Evolutionary conservation across 2,888 invertebrate genomes (phyloP).

Genomic region (Rhingia campestris): DNA sequence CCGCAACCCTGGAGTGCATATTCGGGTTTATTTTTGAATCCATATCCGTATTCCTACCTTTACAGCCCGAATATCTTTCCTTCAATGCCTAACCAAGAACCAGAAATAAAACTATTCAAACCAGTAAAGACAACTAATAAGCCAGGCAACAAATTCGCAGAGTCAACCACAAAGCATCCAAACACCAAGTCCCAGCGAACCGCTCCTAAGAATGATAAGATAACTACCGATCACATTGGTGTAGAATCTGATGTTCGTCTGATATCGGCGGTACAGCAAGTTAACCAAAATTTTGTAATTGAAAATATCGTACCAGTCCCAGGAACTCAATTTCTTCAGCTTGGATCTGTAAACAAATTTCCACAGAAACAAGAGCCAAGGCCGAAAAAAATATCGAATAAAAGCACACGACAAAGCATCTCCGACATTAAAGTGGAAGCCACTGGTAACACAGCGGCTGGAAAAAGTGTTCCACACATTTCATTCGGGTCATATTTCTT

Average conservation of each 20-base stretch:
- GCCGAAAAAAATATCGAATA: slow-evolving; percentile 2
- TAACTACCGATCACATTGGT: slow-evolving; percentile 55
- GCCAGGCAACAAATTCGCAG: slow-evolving; percentile 74
- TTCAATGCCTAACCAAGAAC: background rate
- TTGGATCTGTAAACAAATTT: slow-evolving; percentile 60
- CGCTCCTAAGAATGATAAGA: slow-evolving; percentile 39
- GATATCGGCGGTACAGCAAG: slow-evolving; percentile 78
- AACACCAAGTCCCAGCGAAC: slow-evolving; percentile 32
- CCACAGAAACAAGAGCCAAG: background rate
- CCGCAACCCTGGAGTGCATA: slow-evolving; percentile 30
- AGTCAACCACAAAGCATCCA: slow-evolving; percentile 76
- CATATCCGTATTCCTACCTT: slow-evolving; percentile 59
- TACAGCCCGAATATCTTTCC: slow-evolving; percentile 43
- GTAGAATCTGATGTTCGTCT: slow-evolving; percentile 77
- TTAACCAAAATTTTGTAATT: slow-evolving; percentile 80
- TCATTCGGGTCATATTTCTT: slow-evolving; percentile 80
- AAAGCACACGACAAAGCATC: slow-evolving; percentile 4
- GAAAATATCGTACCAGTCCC: slow-evolving; percentile 80
- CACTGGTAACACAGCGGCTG: slow-evolving; percentile 79
- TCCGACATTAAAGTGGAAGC: slow-evolving; percentile 78
- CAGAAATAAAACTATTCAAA: slow-evolving; percentile 13
- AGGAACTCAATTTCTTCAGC: slow-evolving; percentile 77
- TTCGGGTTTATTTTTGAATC: slow-evolving; percentile 51
- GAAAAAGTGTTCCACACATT: slow-evolving; percentile 79
- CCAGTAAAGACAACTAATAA: slow-evolving; percentile 58